phyloP scores from a whole-genome alignment of 2,113 vertebrate genomes.

The Benitochromis conjunctus region DNA sequence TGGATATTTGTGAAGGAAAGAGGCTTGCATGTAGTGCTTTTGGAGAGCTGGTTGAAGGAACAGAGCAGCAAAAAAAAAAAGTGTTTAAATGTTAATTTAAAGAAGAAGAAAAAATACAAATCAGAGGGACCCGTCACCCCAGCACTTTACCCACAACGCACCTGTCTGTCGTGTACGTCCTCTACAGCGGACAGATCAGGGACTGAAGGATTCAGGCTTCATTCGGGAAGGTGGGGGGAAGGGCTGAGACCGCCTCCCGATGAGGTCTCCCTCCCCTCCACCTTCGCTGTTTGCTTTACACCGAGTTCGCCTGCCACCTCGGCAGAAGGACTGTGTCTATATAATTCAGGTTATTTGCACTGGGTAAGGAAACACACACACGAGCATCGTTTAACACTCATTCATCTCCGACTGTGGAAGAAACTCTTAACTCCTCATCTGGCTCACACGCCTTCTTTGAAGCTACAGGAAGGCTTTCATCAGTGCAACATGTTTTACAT shows the following conservation, averaged over 20 bases:
- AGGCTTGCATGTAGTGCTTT: background rate
- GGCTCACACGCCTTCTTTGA: background rate
- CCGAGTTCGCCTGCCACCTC: conserved; percentile 29
- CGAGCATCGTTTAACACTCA: background rate
- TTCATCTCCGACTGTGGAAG: conserved; percentile 3
- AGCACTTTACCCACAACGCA: conserved; percentile 75
- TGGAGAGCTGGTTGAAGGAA: conserved; percentile 34
- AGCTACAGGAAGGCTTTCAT: background rate
- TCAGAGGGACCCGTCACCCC: conserved; percentile 61
- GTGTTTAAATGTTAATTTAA: conserved; percentile 45
- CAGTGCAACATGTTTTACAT: background rate
- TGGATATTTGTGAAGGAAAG: conserved; percentile 30
- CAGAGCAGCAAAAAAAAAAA: conserved; percentile 18
- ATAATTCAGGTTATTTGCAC: conserved; percentile 70
- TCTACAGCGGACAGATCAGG: conserved; percentile 26
- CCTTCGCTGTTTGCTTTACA: conserved; percentile 31
- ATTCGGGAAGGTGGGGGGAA: background rate
- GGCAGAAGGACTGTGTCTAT: conserved; percentile 58
- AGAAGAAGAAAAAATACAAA: conserved; percentile 5
- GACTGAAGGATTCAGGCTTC: conserved; percentile 21
- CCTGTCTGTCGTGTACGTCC: conserved; percentile 31
- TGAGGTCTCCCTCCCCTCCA: background rate
- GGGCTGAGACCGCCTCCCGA: background rate
- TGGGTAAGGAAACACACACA: conserved; percentile 41
- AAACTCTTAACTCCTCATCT: background rate